phyloP scores from a whole-genome alignment of 2,113 vertebrate genomes.

The Prunella himalayana region DNA sequence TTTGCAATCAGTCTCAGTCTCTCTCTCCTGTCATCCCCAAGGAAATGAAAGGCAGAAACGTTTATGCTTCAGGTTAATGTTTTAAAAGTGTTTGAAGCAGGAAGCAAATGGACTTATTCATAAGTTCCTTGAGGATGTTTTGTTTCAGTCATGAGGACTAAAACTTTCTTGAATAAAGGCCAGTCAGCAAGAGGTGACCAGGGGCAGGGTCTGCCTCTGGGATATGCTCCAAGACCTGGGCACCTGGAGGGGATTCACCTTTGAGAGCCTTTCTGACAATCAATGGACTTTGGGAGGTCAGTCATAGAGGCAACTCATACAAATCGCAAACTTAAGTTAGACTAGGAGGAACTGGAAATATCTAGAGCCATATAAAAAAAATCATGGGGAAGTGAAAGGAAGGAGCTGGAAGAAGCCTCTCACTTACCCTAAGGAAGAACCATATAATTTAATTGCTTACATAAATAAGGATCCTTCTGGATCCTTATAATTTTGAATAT shows the following conservation, averaged over 20 bases:
- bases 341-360: background rate
- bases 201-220: background rate
- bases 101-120: constrained; percentile 64
- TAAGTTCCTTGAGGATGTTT: constrained; percentile 61
- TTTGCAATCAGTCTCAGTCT: constrained; percentile 67
- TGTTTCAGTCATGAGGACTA: constrained; percentile 16
- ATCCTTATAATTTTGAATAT: background rate
- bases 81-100: constrained; percentile 64
- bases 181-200: background rate
- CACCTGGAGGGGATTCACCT: fast-evolving
- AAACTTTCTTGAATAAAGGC: constrained; percentile 15
- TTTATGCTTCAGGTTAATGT: constrained; percentile 70
- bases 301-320: fast-evolving
- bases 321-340: background rate
- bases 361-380: background rate
- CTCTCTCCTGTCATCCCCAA: constrained; percentile 66
- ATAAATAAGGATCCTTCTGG: background rate
- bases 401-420: background rate
- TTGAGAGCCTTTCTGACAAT: background rate
- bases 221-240: background rate
- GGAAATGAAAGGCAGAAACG: constrained; percentile 70
- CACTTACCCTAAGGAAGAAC: background rate
- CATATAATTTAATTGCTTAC: background rate
- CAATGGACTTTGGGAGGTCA: background rate
- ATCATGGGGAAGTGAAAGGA: background rate